Evolutionary conservation across 2,888 invertebrate species (phyloP).

Genomic region (Nephrotoma flavescens): DNA sequence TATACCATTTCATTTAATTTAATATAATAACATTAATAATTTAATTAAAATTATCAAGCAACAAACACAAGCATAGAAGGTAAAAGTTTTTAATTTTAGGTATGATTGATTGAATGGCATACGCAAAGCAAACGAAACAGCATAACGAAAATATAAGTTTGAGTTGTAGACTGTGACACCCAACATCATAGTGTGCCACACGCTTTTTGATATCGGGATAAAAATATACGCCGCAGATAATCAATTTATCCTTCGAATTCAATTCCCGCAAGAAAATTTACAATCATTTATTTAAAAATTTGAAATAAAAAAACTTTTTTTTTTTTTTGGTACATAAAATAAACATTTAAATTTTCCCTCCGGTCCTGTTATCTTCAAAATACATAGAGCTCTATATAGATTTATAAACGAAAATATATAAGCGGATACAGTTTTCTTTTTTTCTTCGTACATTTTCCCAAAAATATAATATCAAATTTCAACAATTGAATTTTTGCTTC

Average conservation of each 20-base stretch:
- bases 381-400: background rate
- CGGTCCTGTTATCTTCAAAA: background rate
- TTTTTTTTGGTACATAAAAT: background rate
- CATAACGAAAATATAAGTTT: background rate
- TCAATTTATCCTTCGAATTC: background rate
- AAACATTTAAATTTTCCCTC: background rate
- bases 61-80: background rate
- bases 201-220: background rate
- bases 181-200: background rate
- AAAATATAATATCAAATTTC: background rate
- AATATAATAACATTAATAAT: background rate
- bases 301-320: background rate
- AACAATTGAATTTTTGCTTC: background rate
- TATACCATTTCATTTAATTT: background rate
- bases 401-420: background rate
- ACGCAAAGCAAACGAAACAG: background rate
- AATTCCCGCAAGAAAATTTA: background rate
- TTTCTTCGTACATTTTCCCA: background rate
- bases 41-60: background rate
- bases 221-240: background rate
- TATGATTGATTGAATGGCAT: background rate
- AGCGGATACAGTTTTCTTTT: background rate
- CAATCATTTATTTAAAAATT: background rate
- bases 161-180: background rate
- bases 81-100: background rate